Evolutionary conservation across 2,113 vertebrate genomes (phyloP).

Genomic region (Glaucomys volans): DNA sequence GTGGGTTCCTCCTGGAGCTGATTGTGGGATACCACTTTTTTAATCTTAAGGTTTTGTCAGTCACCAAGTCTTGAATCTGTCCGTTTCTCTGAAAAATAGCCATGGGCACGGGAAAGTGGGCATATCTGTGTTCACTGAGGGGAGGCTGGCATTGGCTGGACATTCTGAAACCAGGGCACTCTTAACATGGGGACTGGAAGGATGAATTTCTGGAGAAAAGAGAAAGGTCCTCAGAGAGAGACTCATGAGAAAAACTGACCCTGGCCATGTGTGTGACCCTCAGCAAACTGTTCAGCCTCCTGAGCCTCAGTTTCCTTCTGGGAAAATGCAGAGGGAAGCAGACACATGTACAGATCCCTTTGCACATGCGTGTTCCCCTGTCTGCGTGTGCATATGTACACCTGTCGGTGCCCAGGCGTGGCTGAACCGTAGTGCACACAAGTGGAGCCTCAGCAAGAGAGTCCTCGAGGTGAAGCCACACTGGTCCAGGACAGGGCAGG

Average conservation of each 20-base stretch:
- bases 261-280: not conserved
- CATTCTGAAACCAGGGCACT: not conserved
- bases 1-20: not conserved
- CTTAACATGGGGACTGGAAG: not conserved
- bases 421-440: no score
- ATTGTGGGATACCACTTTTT: not conserved
- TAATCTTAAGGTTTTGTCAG: not conserved
- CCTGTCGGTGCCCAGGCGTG: no score
- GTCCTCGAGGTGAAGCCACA: slow-evolving; percentile 64
- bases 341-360: no score
- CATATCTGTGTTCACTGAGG: not conserved
- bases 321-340: not conserved
- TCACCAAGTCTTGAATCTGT: no score
- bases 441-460: not conserved
- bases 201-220: not conserved
- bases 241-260: not conserved
- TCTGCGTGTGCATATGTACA: no score
- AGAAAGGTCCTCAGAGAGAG: not conserved
- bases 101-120: fast-evolving
- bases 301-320: not conserved
- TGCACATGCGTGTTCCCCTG: not conserved
- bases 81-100: not conserved
- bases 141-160: not conserved
- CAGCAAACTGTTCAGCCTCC: not conserved
- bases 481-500: slow-evolving; percentile 71